These are phyloP conservation scores for Meloidogyne exigua DNA, from an alignment of 1,140 invertebrate species.

Conservation along the genomic window DNA sequence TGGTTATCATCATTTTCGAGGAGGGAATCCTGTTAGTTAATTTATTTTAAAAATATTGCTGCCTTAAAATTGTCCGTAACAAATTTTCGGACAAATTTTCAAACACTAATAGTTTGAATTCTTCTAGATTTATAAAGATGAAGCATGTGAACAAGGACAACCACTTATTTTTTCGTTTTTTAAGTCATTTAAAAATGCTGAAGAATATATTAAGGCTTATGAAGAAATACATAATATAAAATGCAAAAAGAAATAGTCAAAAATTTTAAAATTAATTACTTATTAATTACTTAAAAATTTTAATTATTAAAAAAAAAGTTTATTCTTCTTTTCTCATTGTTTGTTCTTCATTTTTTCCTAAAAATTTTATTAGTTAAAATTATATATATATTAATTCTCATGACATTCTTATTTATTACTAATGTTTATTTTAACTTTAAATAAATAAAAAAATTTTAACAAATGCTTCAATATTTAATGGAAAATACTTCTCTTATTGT, in stretches of 20 bases:
- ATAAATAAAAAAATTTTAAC: too few species aligned
- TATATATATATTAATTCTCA: too few species aligned
- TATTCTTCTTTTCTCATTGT: not conserved
- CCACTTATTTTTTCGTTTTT: not conserved
- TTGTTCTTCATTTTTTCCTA: too few species aligned
- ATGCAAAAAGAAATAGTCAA: not conserved
- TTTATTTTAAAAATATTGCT: not conserved
- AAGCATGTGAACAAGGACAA: not conserved
- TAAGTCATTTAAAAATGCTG: not conserved
- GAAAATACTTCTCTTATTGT: not conserved
- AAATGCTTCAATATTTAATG: not conserved
- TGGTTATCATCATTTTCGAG: not conserved
- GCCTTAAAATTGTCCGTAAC: not conserved
- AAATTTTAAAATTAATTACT: not conserved
- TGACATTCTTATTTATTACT: too few species aligned
- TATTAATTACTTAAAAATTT: too few species aligned
- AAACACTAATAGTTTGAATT: not conserved
- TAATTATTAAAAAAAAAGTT: too few species aligned
- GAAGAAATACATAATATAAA: not conserved
- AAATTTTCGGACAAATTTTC: too few species aligned
- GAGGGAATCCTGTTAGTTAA: not conserved
- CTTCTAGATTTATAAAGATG: not conserved
- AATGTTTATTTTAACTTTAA: too few species aligned
- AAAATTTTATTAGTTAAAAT: too few species aligned
- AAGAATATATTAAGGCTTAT: slow-evolving; percentile 2